Evolutionary conservation across 2,113 vertebrate species (phyloP).

Genomic region (Zosterops hypoxanthus): DNA sequence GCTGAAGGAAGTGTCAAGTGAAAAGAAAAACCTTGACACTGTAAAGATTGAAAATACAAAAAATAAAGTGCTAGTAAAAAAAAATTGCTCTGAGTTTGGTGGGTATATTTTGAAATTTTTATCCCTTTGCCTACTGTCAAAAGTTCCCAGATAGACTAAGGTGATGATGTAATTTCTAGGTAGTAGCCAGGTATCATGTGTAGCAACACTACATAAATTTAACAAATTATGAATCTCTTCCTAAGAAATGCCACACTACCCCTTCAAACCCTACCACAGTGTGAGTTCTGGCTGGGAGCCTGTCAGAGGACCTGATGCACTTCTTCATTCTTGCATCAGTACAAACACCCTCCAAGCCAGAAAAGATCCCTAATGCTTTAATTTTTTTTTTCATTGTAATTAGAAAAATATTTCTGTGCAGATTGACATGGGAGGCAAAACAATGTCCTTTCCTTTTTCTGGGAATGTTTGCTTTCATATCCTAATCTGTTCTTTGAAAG

Average conservation of each 20-base stretch:
- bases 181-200: background rate
- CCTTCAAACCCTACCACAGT: background rate
- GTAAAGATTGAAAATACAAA: background rate
- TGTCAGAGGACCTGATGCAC: background rate
- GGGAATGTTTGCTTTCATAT: background rate
- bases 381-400: background rate
- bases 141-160: background rate
- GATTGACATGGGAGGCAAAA: background rate
- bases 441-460: background rate
- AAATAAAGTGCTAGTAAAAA: background rate
- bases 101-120: background rate
- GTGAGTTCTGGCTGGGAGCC: background rate
- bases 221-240: background rate
- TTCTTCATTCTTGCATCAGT: background rate
- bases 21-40: constrained; percentile 5
- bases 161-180: background rate
- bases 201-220: background rate
- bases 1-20: background rate
- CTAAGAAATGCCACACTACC: background rate
- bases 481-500: background rate
- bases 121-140: background rate
- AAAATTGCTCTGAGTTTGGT: background rate
- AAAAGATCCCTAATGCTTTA: background rate
- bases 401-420: background rate
- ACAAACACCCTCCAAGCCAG: background rate